Conservation (phyloP, 1,140 invertebrate genomes). For the Carposina sasakii region DNA sequence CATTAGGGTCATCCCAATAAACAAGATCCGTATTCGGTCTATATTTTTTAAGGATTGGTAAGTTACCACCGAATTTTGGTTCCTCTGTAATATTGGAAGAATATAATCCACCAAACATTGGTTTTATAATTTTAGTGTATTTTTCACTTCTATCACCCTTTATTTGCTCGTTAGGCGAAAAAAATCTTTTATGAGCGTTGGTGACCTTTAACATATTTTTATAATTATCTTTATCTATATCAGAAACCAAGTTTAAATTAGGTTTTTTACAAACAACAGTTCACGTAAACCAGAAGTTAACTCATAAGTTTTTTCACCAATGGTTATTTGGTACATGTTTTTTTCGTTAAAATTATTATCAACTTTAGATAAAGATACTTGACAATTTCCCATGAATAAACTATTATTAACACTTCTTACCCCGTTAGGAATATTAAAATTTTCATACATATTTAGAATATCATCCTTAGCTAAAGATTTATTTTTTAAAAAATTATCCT, state of each 20-base stretch:
- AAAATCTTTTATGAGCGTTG: conserved; percentile 17
- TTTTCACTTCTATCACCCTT: conserved; percentile 16
- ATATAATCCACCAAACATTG: conserved; percentile 1
- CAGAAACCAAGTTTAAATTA: conserved; percentile 13
- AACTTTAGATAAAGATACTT: conserved; percentile 12
- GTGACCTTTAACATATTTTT: conserved; percentile 12
- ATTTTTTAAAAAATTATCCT: no score
- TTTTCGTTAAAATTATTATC: conserved; percentile 9
- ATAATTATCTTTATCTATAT: conserved; percentile 7
- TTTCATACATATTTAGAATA: conserved; percentile 9
- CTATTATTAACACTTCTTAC: conserved; percentile 12
- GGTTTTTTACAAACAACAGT: conserved; percentile 13
- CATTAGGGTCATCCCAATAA: conserved; percentile 22
- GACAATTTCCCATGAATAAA: conserved; percentile 8
- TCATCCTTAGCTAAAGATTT: no score
- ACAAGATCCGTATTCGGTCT: conserved; percentile 16
- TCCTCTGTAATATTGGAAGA: neutral
- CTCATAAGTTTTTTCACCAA: conserved; percentile 9
- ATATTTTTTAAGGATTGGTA: conserved; percentile 11
- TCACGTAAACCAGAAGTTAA: conserved; percentile 13
- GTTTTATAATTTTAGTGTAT: conserved; percentile 15
- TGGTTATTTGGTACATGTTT: conserved; percentile 2
- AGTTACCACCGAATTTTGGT: conserved; percentile 7
- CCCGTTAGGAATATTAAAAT: conserved; percentile 12
- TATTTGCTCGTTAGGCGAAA: conserved; percentile 13